Evolutionary conservation across 92 coral and sea anemone species (phyloP), one percentile per base, ranked within the genome.

Genomic region (Epizoanthus scotinus): DNA sequence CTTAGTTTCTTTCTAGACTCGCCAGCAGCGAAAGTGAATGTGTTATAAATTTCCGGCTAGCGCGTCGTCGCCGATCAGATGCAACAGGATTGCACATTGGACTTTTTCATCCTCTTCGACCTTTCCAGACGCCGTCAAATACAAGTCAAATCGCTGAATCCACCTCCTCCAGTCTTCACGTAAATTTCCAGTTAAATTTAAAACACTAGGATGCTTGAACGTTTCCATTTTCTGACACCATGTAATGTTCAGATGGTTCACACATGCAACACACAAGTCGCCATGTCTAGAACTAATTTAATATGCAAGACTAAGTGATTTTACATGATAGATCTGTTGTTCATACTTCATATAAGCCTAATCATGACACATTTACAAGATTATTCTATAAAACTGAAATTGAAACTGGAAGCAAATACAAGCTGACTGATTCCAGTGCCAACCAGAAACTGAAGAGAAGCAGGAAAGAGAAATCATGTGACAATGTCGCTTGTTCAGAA

Each of bases 151-250:
- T 2, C 59, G 73, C 42, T 64, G 74, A 1, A 79, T 50, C 73
- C 73, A 79, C 47, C 83, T 63, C 54, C 73, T 42, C 73, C 73
- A 79, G 38, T 64, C 65, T 25, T 79, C 73, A 4, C 60, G 20
- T 6, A 62, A 47, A 17, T 64, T 79, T 21, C 73, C 64, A 27
- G 19, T 31, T 50, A 77, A 70, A 53, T 53, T 34, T 29, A 79
- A 49, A 63, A 21, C 73, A 20, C 28, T 71, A 14, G 82, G 83
- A 60, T 63, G 83, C 73, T 64, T 79, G 22, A 79, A 79, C n/a
- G 59, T n/a, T 5, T 64, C 83, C 27, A 36, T 31, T 38, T 79
- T 79, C 82, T 78, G 82, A 62, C 70, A 60, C 82, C 82, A 78
- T 78, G 14, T 78, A 78, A 78, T 78, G 67, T 75, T 75, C 8